These are phyloP conservation scores for Molossus molossus DNA, from an alignment of 2,797 vertebrate species.

Conservation along the genomic window DNA sequence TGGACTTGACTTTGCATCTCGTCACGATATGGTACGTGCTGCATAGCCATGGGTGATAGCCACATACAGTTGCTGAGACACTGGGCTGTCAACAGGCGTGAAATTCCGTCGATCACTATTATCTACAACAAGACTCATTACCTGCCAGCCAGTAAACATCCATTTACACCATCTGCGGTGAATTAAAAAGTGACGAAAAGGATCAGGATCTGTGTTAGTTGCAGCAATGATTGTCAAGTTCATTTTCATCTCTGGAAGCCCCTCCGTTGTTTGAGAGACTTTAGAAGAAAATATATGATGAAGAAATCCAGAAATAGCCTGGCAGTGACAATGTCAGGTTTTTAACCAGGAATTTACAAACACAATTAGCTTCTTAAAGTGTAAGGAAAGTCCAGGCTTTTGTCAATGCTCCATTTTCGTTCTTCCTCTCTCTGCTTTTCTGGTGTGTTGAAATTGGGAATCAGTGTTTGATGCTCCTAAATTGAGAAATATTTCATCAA, in stretches of 20 bases:
- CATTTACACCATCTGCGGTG: conserved; percentile 90
- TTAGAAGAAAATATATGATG: conserved; percentile 80
- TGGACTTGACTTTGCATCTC: conserved; percentile 81
- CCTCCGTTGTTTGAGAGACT: conserved; percentile 85
- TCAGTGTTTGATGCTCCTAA: conserved; percentile 77
- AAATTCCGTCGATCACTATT: conserved; percentile 90
- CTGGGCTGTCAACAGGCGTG: conserved; percentile 85
- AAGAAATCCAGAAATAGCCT: conserved; percentile 79
- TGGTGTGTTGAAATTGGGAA: conserved; percentile 53
- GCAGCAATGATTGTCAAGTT: conserved; percentile 89
- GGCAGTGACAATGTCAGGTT: conserved; percentile 76
- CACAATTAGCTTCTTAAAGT: conserved; percentile 77
- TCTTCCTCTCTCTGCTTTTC: conserved; percentile 67
- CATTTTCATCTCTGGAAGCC: conserved; percentile 89
- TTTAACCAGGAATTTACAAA: conserved; percentile 80
- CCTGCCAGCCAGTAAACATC: conserved; percentile 90
- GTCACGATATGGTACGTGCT: conserved; percentile 80
- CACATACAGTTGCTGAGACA: conserved; percentile 85
- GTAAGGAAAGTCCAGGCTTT: conserved; percentile 80
- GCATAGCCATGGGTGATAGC: conserved; percentile 86
- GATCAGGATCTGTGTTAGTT: conserved; percentile 90
- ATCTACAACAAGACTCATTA: conserved; percentile 89
- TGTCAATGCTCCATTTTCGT: conserved; percentile 65
- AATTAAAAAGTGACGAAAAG: conserved; percentile 91
- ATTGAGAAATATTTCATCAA: conserved; percentile 79